Evolutionary conservation across 1,140 invertebrate genomes (phyloP).

Genomic region (Odontomachus brunneus): DNA sequence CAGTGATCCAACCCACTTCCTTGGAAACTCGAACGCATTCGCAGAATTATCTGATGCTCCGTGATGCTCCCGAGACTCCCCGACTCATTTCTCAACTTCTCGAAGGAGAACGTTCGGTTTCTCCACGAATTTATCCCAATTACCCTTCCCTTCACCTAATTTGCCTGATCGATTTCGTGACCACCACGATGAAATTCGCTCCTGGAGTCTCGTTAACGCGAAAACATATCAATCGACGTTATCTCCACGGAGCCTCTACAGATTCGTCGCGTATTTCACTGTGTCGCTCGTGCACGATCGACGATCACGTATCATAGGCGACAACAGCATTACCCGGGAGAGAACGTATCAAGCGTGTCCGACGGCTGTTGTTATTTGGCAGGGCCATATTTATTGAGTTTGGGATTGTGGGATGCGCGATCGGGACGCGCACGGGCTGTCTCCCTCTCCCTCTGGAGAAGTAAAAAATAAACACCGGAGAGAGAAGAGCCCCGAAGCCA

Average conservation of each 20-base stretch:
- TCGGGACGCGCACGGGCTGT: slow-evolving; percentile 11
- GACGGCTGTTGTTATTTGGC: slow-evolving; percentile 40
- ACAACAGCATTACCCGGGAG: slow-evolving; percentile 6
- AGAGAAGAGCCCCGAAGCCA: slow-evolving; percentile 58
- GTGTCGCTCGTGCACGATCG: neutral
- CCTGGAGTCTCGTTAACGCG: slow-evolving; percentile 1
- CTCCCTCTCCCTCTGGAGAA: slow-evolving; percentile 10
- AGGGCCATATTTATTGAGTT: slow-evolving; percentile 52
- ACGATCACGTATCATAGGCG: slow-evolving; percentile 15
- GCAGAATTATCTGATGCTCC: too few relatives aligned
- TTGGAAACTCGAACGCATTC: too few relatives aligned
- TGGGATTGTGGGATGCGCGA: slow-evolving; percentile 46
- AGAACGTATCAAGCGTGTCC: slow-evolving; percentile 20
- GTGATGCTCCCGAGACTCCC: too few relatives aligned
- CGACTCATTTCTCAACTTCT: too few relatives aligned
- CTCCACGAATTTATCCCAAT: too few relatives aligned
- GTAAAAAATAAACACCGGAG: slow-evolving; percentile 69
- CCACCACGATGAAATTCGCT: neutral
- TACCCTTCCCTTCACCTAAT: too few relatives aligned
- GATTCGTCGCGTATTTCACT: slow-evolving; percentile 41
- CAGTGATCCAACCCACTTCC: too few relatives aligned
- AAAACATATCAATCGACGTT: slow-evolving; percentile 5
- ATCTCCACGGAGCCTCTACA: neutral
- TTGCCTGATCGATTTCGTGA: too few relatives aligned
- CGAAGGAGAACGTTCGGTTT: too few relatives aligned